Base-by-base conservation (phyloP, 1,140 invertebrate genomes). In the Acromyrmex charruanus region DNA sequence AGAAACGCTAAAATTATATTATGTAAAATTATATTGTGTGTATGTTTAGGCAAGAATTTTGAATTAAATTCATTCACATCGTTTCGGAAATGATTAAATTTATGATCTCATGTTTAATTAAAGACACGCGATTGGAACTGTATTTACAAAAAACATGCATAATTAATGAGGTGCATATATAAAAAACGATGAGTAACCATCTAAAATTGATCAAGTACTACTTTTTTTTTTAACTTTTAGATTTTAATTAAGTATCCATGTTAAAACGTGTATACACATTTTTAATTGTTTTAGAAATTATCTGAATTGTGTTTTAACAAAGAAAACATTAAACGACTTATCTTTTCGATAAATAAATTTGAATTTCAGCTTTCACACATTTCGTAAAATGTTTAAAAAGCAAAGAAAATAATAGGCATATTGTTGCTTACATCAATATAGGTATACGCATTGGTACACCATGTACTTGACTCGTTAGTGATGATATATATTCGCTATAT, bases 201-300 rank as follows among this genome's bases (percentile, higher is more conserved):
- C 49, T 72, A 28, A 44, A 44, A 28, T 14, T 65, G 18, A 53
- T 2, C 53, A 53, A 3, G 28, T 58, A 35, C 2, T 35, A 55
- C 31, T 74, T 55, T 31, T 53, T 53, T 31, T n/a, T 77, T 61
- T 86, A 77, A 61, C 51, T 81, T 72, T 61, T 49, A 81, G 59
- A 66, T 58, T 68, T 21, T 53, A 86, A 63, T 80, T 72, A 81
- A 31, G 10, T 58, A 58, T 53, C 39, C 61, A 31, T 72, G 25
- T 68, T 10, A 16, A 25, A 53, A 35, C 6, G 3, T 86, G 18
- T 51, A 18, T 25, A 6, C 28, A 14, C 9, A 31, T 55, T 55
- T 74, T 74, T 28, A 35, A 16, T 21, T 35, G 12, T 31, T 53
- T 9, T 74, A 53, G 4, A 1, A 63, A 63, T 18, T 9, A 53